Percentiles rank a stretch among this genome's conserved stretches.
Evolutionary conservation across 2,888 invertebrate genomes (phyloP).

Genomic region (Cephus rjabovi): DNA sequence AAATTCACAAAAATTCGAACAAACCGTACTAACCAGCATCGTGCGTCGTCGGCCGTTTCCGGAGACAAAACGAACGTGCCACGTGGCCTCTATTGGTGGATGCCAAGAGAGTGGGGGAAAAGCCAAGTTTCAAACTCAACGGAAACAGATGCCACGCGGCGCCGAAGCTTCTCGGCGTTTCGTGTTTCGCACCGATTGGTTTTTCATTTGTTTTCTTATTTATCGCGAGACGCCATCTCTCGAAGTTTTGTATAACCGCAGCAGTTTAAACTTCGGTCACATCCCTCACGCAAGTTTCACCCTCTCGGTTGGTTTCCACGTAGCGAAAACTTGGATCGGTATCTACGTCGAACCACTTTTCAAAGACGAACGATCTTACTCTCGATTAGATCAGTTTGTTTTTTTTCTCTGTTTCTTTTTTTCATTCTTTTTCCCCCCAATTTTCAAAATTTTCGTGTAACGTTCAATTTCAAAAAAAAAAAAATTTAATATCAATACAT

Average conservation of each 20-base stretch:
- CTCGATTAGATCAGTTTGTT: background rate
- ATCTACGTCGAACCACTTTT: background rate
- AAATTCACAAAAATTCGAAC: too few relatives aligned
- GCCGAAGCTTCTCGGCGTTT: slow-evolving; percentile 7
- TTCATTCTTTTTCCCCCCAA: too few relatives aligned
- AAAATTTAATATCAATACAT: too few relatives aligned
- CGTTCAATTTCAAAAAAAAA: too few relatives aligned
- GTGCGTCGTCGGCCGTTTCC: too few relatives aligned
- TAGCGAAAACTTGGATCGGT: background rate
- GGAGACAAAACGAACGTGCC: too few relatives aligned
- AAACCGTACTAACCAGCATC: too few relatives aligned
- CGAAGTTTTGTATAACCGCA: slow-evolving; percentile 22
- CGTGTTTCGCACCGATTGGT: slow-evolving; percentile 15
- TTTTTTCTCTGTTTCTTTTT: background rate
- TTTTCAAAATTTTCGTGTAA: too few relatives aligned
- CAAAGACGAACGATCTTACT: background rate
- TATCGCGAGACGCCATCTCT: slow-evolving; percentile 15
- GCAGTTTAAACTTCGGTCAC: slow-evolving; percentile 22
- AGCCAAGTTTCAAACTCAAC: background rate
- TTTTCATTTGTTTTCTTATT: slow-evolving; percentile 25
- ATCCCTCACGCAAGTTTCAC: slow-evolving; percentile 20
- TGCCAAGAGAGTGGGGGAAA: too few relatives aligned
- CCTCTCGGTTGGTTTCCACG: background rate
- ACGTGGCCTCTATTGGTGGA: too few relatives aligned
- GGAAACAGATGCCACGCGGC: slow-evolving; percentile 20